phyloP scores from a whole-genome alignment of 2,888 invertebrate genomes.

The Polyommatus iphigenia region DNA sequence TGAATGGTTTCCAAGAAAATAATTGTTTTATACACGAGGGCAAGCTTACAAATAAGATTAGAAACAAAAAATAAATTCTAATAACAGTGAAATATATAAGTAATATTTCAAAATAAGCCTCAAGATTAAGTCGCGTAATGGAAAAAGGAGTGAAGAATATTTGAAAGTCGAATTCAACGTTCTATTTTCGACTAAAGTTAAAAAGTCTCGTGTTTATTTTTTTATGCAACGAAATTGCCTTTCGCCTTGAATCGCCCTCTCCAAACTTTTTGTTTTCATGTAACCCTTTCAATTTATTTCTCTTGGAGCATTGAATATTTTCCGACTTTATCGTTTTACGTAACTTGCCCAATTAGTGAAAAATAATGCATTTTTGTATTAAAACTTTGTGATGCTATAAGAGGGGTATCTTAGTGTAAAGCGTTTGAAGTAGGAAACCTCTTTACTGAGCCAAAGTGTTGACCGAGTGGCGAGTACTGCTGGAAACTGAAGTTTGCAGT shows the following conservation, averaged over 20 bases:
- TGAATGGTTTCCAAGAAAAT: not conserved
- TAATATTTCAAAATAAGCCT: constrained; percentile 2
- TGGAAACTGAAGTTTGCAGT: not conserved
- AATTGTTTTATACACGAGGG: not conserved
- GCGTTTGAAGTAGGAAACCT: constrained; percentile 7
- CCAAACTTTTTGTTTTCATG: constrained; percentile 40
- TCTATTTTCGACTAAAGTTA: constrained; percentile 28
- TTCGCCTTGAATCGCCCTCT: constrained; percentile 32
- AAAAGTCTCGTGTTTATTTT: constrained; percentile 32
- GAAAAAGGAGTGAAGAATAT: constrained; percentile 11
- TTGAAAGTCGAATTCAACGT: constrained; percentile 25
- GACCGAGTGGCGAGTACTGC: not conserved
- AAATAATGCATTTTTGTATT: not conserved
- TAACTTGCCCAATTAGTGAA: not conserved
- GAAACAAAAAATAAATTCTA: not conserved
- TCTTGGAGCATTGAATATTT: constrained; percentile 26
- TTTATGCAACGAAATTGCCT: constrained; percentile 36
- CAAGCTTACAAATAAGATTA: not conserved
- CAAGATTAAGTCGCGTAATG: constrained; percentile 9
- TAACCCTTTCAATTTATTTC: constrained; percentile 29
- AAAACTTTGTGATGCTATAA: not conserved
- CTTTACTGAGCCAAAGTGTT: not conserved
- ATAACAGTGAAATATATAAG: not conserved
- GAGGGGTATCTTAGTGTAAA: not conserved
- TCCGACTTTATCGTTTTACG: not conserved